Conservation (phyloP, 2,888 invertebrate species). For the Brassicogethes aeneus region DNA sequence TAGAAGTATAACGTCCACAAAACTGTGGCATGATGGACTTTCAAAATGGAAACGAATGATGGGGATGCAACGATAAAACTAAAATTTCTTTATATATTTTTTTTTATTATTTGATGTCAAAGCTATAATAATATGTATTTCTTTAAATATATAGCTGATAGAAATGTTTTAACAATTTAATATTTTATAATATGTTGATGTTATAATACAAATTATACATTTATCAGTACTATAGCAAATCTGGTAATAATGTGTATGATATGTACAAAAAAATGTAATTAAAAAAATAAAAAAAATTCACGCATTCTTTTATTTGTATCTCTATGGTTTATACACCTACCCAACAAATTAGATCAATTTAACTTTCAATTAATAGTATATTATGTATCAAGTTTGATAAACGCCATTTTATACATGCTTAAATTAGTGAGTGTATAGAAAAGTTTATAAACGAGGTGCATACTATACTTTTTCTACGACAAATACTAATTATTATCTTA, state of each 20-base stretch:
- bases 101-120: background rate
- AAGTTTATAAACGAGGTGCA: no score
- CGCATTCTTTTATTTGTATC: background rate
- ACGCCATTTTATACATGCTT: no score
- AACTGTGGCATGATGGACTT: background rate
- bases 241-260: background rate
- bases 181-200: conserved; percentile 1
- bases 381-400: no score
- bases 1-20: background rate
- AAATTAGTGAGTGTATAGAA: no score
- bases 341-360: no score
- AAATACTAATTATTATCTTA: no score
- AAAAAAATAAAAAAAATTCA: background rate
- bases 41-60: background rate
- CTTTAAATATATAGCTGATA: background rate
- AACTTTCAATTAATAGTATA: no score
- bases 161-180: background rate
- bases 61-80: background rate
- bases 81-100: background rate
- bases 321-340: background rate
- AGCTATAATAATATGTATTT: background rate
- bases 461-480: no score
- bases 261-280: conserved; percentile 1
- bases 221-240: background rate
- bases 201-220: no score